These are phyloP conservation scores for Adineta ricciae DNA, from an alignment of 2,888 invertebrate genomes.

Conservation along the genomic window DNA sequence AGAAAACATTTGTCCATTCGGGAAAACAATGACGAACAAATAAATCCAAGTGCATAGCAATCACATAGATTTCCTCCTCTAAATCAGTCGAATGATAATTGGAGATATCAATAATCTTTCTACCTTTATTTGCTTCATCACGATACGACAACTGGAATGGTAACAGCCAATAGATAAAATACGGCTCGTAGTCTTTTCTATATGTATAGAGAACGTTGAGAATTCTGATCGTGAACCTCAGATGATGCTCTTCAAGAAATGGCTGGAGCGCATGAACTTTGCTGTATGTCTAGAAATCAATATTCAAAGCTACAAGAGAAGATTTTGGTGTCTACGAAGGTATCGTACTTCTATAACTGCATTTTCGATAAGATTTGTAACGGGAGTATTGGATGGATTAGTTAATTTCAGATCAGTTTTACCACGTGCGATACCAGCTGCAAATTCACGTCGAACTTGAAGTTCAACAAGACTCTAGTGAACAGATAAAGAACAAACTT, in stretches of 20 bases:
- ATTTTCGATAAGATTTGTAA: conserved; percentile 47
- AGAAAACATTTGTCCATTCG: conserved; percentile 45
- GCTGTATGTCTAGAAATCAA: conserved; percentile 46
- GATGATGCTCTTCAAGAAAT: conserved; percentile 41
- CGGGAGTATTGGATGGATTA: conserved; percentile 47
- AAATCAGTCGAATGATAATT: conserved; percentile 25
- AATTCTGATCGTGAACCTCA: conserved; percentile 43
- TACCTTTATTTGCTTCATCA: conserved; percentile 36
- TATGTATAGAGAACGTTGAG: conserved; percentile 48
- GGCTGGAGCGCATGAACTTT: conserved; percentile 43
- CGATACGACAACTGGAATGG: conserved; percentile 47
- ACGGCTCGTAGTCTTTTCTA: conserved; percentile 46
- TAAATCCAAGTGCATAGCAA: conserved; percentile 49
- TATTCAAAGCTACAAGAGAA: no score
- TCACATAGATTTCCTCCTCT: conserved; percentile 47
- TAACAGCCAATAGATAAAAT: conserved; percentile 47
- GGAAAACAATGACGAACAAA: conserved; percentile 45
- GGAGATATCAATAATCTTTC: background rate
- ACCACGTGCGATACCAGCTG: conserved; percentile 42
- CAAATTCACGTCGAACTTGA: conserved; percentile 46
- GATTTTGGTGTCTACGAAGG: no score
- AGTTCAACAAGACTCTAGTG: conserved; percentile 38
- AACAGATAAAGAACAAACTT: background rate
- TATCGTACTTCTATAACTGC: conserved; percentile 47
- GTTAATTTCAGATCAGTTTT: conserved; percentile 43